Percentiles rank a stretch among this genome's conserved stretches.
These are phyloP conservation scores for Hippopotamyrus pictus DNA, from an alignment of 2,797 vertebrate species.

Conservation along the genomic window DNA sequence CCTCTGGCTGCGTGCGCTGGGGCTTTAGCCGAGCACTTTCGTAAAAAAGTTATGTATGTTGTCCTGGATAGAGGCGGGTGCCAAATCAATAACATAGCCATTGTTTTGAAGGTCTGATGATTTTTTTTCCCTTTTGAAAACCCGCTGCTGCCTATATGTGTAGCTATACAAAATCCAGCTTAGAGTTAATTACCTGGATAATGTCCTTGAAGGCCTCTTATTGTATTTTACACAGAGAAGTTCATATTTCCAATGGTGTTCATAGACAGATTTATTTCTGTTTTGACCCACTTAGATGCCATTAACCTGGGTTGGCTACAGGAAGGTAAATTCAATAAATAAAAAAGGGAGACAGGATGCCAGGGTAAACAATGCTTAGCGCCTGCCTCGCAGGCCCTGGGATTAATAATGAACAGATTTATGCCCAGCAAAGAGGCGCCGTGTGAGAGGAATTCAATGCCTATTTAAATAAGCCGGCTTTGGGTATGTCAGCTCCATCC, in stretches of 20 bases:
- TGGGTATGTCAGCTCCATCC: slow-evolving; percentile 20
- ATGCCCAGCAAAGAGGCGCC: slow-evolving; percentile 10
- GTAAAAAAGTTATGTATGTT: neutral
- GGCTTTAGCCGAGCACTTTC: neutral
- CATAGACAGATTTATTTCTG: slow-evolving; percentile 17
- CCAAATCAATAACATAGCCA: neutral
- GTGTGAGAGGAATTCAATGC: slow-evolving; percentile 1
- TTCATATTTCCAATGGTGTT: slow-evolving; percentile 1
- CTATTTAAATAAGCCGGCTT: slow-evolving; percentile 27
- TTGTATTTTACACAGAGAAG: slow-evolving; percentile 7
- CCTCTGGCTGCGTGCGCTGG: neutral
- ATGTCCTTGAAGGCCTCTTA: neutral
- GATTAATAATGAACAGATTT: slow-evolving; percentile 26
- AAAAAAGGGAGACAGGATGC: slow-evolving; percentile 1
- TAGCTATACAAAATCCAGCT: neutral
- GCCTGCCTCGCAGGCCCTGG: neutral
- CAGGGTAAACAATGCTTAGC: slow-evolving; percentile 14
- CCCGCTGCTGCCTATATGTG: neutral
- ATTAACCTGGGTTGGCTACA: slow-evolving; percentile 15
- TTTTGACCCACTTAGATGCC: slow-evolving; percentile 22
- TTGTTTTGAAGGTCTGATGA: neutral
- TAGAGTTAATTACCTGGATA: neutral
- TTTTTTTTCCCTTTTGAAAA: neutral
- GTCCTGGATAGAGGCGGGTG: neutral
- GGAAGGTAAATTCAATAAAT: slow-evolving; percentile 20